Evolutionary conservation across 1,140 invertebrate genomes (phyloP), one percentile per base, ranked within the genome.

Genomic region (Hesperophylax magnus): DNA sequence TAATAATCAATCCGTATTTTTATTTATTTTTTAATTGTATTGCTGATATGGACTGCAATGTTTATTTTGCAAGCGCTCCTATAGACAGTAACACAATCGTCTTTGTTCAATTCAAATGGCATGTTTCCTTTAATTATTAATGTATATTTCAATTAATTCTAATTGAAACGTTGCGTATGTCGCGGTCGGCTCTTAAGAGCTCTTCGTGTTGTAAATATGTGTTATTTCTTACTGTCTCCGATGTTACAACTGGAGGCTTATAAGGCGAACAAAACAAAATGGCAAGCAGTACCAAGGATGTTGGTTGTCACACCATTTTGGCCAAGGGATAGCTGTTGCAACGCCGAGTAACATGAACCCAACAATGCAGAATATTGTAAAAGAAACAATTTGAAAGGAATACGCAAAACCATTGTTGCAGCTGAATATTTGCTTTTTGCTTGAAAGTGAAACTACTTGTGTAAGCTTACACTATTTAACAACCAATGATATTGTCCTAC

Each of bases 61-160:
- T 39, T 39, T 39, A 39, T 39, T 39, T 39, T 39, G 34, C 9
- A 9, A 39, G 34, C 34, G 34, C 34, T 39, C 5, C 6, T 39
- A 39, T 53, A 9, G 47, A 53, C 39, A 72, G n/a, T 2, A 9
- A 52, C 20, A 72, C 69, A 72, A 72, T 72, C 69, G 69, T 72
- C 69, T 53, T 72, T 72, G 69, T 72, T 72, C 27, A 9, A 20
- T 34, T 9, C 18, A 20, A 52, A 7, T 18, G 47, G 34, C 47
- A 53, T 17, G 31, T 31, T 47, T 52, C n/a, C 20, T 52, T 72
- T 72, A 54, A 72, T 72, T 5, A 27, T 27, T 27, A 27, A 27
- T 71, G 47, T 53, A 72, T 27, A 20, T 31, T 75, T 75, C 72
- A 56, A 75, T 75, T 75, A 58, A 58, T 58, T 75, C 27, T 75